These are phyloP conservation scores for Orchesellides sinensis DNA, from an alignment of 2,888 invertebrate genomes.

Conservation along the genomic window DNA sequence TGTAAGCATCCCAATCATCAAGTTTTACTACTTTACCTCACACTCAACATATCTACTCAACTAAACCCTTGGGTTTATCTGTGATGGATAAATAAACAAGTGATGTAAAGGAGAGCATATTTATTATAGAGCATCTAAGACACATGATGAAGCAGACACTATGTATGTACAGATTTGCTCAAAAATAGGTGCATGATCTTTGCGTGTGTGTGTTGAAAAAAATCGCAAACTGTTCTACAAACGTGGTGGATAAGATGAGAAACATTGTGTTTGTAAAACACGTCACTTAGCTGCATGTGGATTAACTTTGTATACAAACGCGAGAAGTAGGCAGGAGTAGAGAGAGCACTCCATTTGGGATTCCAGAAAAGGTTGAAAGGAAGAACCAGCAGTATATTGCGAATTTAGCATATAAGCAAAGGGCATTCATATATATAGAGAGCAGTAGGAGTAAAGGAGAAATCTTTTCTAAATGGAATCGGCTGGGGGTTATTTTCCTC, in stretches of 20 bases:
- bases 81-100: too few relatives aligned
- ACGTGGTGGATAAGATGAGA: not conserved
- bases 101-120: too few relatives aligned
- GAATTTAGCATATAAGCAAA: too few relatives aligned
- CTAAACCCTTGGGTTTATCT: too few relatives aligned
- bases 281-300: not conserved
- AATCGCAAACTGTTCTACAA: conserved; percentile 9
- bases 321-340: not conserved
- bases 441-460: conserved; percentile 5
- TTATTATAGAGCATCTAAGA: too few relatives aligned
- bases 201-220: conserved; percentile 5
- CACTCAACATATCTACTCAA: too few relatives aligned
- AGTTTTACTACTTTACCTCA: not conserved
- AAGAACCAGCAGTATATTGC: conserved; percentile 18
- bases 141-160: too few relatives aligned
- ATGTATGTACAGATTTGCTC: too few relatives aligned
- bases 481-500: conserved; percentile 59
- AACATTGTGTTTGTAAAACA: conserved; percentile 14
- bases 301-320: too few relatives aligned
- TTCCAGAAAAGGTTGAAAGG: conserved; percentile 60
- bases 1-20: too few relatives aligned
- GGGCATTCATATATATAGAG: conserved; percentile 8
- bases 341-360: conserved; percentile 57
- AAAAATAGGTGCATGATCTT: too few relatives aligned
- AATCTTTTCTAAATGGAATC: conserved; percentile 17